phyloP scores from a whole-genome alignment of 2,797 vertebrate species.

The Acipenser oxyrinchus region DNA sequence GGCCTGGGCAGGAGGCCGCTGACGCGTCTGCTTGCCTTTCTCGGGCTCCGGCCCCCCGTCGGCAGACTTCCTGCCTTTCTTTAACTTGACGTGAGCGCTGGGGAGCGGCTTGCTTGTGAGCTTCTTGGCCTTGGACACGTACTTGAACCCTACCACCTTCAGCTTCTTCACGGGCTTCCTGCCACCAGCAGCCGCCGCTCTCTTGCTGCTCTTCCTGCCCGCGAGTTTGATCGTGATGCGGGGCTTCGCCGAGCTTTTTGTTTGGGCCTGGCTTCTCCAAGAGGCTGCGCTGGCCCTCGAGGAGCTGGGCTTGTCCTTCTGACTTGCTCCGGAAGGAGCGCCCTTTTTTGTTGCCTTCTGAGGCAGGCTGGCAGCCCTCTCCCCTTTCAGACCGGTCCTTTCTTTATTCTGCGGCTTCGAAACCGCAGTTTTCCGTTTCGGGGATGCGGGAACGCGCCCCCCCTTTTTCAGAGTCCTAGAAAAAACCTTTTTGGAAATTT shows the following conservation, averaged over 20 bases:
- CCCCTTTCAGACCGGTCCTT: conserved; percentile 46
- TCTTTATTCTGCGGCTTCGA: conserved; percentile 44
- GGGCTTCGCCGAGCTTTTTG: conserved; percentile 32
- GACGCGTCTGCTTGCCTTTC: conserved; percentile 41
- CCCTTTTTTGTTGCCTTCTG: conserved; percentile 36
- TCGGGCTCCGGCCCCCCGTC: conserved; percentile 35
- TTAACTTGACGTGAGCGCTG: conserved; percentile 71
- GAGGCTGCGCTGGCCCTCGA: conserved; percentile 21
- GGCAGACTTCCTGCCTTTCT: conserved; percentile 41
- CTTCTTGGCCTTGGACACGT: conserved; percentile 63
- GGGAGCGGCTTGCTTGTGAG: conserved; percentile 63
- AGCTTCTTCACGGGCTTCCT: conserved; percentile 53
- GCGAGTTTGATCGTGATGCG: conserved; percentile 70
- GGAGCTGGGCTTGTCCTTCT: neutral
- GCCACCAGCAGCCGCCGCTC: conserved; percentile 36
- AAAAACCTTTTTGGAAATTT: conserved; percentile 18
- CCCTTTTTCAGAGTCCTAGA: conserved; percentile 39
- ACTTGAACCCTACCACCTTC: conserved; percentile 62
- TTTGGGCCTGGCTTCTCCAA: conserved; percentile 14
- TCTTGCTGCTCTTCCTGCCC: conserved; percentile 61
- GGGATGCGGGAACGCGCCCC: conserved; percentile 46
- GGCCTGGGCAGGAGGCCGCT: conserved; percentile 57
- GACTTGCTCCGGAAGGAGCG: conserved; percentile 18
- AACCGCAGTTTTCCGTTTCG: conserved; percentile 38
- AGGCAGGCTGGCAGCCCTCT: conserved; percentile 27